These are phyloP conservation scores for Phaenicophaeus curvirostris DNA, from an alignment of 2,797 vertebrate genomes.

Conservation along the genomic window DNA sequence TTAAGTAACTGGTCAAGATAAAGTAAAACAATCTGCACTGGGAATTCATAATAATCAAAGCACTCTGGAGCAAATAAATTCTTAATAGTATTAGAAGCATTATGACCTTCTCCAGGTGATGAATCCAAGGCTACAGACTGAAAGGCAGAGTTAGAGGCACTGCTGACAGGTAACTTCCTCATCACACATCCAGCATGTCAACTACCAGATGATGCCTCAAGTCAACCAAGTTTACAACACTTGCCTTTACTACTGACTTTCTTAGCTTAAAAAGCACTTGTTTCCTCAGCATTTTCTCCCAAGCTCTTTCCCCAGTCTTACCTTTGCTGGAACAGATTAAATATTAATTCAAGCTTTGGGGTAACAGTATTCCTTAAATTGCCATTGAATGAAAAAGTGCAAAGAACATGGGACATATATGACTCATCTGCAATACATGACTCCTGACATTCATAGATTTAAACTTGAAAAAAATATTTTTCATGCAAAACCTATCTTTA, in stretches of 20 bases:
- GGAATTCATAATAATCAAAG: background rate
- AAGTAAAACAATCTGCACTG: background rate
- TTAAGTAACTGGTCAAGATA: background rate
- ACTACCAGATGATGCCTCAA: background rate
- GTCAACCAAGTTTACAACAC: background rate
- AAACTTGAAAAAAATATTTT: background rate
- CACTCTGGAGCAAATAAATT: background rate
- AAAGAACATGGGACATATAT: background rate
- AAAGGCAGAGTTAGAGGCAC: background rate
- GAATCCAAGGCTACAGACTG: background rate
- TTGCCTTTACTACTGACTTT: background rate
- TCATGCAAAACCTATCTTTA: background rate
- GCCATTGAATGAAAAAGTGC: background rate
- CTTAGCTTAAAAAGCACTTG: background rate
- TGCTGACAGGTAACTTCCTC: background rate
- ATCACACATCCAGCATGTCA: background rate
- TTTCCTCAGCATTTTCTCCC: background rate
- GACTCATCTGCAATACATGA: background rate
- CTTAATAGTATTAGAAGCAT: background rate
- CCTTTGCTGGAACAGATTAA: constrained; percentile 1
- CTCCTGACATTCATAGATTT: background rate
- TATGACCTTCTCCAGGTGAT: background rate
- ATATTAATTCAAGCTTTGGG: background rate
- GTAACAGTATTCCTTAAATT: background rate
- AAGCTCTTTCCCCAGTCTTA: background rate